These are phyloP conservation scores for Eremophila alpestris DNA, from an alignment of 2,797 vertebrate genomes.

Conservation along the genomic window DNA sequence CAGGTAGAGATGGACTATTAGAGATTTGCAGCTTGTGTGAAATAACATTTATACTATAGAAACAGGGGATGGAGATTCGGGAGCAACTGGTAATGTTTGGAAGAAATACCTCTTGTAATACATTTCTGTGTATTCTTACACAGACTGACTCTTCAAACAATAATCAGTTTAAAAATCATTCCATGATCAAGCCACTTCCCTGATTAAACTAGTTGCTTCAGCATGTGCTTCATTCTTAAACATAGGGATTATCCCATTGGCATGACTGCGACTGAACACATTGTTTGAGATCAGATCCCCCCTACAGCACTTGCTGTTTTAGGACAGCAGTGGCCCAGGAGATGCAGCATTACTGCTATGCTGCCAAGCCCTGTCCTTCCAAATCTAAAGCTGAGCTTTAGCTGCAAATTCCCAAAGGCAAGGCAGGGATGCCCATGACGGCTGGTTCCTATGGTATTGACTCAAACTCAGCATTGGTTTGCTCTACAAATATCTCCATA, in stretches of 20 bases:
- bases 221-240: not conserved
- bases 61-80: not conserved
- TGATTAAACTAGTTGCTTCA: not conserved
- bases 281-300: not conserved
- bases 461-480: not conserved
- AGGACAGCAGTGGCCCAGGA: not conserved
- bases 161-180: not conserved
- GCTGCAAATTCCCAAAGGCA: not conserved
- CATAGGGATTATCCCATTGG: not conserved
- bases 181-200: too few species aligned
- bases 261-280: fast-evolving
- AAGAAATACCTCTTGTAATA: not conserved
- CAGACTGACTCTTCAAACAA: not conserved
- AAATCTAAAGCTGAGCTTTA: not conserved
- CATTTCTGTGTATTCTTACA: fast-evolving
- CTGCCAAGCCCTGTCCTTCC: not conserved
- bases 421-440: not conserved
- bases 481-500: not conserved
- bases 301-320: not conserved
- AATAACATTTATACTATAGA: not conserved
- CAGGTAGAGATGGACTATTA: not conserved
- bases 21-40: not conserved
- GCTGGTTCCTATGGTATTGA: not conserved
- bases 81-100: not conserved
- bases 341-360: not conserved